Evolutionary conservation across 2,113 vertebrate species (phyloP), one percentile per base, ranked within the genome.

Genomic region (Corapipo altera): DNA sequence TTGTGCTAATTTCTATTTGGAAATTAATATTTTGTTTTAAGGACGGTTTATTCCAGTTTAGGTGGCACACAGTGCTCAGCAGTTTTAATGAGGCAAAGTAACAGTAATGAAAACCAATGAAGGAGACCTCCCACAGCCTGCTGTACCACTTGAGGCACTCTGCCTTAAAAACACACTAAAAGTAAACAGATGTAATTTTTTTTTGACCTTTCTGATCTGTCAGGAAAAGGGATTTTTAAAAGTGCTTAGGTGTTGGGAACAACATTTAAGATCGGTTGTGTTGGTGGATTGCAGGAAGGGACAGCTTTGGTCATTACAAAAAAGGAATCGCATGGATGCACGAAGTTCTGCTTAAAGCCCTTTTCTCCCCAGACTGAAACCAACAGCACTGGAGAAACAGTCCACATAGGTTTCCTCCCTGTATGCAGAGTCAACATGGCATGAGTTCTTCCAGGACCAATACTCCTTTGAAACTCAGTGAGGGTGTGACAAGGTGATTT

Each of bases 291-390:
- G 37, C 32, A 66, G 33, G 20, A 95, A 75, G 22, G 41, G 44
- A 30, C 15, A 61, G 26, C 24, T 67, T 73, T 14, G 7, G 19
- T 30, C 49, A 17, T 46, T 35, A 26, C 15, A 55, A 71, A 87
- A 82, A 81, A 15, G 11, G 28, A 77, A 71, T 28, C 9, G 27
- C 0, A 0, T 28, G 2, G 8, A 44, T 43, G 37, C 7, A 27
- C 6, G 1, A 73, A 58, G 39, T 52, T 95, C 49, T 61, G 2
- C 44, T 44, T 76, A 20, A 72, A 85, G 41, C 9, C 22, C 52
- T 78, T 81, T 75, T 72, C 61, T 84, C 22, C 69, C 35, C 35
- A 57, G 14, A 87, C 30, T 52, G 55, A 80, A 83, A 88, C 3
- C 10, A 76, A 37, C 4, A 87, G 48, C 33, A 91, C 51, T 61